Percentiles rank a stretch among this genome's conserved stretches.
These are phyloP conservation scores for Xyliphius kryptos DNA, from an alignment of 2,113 vertebrate genomes.

Conservation along the genomic window DNA sequence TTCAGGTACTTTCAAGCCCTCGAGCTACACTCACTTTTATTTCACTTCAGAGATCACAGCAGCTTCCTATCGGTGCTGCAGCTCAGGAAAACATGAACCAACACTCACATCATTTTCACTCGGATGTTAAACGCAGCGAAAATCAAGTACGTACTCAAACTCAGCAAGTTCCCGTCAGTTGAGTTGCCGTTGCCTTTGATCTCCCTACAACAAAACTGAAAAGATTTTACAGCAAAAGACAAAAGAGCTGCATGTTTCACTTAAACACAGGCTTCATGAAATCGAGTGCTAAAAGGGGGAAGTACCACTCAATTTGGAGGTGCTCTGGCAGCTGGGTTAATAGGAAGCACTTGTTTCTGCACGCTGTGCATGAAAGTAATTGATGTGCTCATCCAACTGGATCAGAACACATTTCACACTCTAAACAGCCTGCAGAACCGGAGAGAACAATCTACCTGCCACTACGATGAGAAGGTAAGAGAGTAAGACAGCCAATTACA, in stretches of 20 bases:
- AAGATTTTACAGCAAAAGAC: background rate
- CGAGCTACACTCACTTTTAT: background rate
- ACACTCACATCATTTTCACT: slow-evolving; percentile 1
- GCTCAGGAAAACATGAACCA: slow-evolving; percentile 24
- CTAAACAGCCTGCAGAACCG: slow-evolving; percentile 19
- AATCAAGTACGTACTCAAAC: slow-evolving; percentile 5
- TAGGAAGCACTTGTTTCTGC: slow-evolving; percentile 30
- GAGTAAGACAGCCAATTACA: slow-evolving; percentile 9
- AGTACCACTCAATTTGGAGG: slow-evolving; percentile 16
- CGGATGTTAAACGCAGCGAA: background rate
- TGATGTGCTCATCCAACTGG: slow-evolving; percentile 28
- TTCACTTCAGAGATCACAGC: background rate
- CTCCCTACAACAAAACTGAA: background rate
- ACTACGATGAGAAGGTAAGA: background rate
- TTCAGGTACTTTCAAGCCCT: background rate
- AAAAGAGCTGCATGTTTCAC: background rate
- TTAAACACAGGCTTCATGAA: background rate
- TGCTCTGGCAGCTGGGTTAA: slow-evolving; percentile 30
- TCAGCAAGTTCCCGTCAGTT: background rate
- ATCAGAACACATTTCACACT: slow-evolving; percentile 40
- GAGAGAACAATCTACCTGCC: background rate
- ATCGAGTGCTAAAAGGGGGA: background rate
- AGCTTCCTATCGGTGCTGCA: slow-evolving; percentile 4
- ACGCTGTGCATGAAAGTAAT: slow-evolving; percentile 21
- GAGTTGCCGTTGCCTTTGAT: slow-evolving; percentile 14